A percentile compares a stretch with the other conserved stretches of the same genome.
phyloP scores from a whole-genome alignment of 1,140 invertebrate species.

The Monochamus saltuarius region DNA sequence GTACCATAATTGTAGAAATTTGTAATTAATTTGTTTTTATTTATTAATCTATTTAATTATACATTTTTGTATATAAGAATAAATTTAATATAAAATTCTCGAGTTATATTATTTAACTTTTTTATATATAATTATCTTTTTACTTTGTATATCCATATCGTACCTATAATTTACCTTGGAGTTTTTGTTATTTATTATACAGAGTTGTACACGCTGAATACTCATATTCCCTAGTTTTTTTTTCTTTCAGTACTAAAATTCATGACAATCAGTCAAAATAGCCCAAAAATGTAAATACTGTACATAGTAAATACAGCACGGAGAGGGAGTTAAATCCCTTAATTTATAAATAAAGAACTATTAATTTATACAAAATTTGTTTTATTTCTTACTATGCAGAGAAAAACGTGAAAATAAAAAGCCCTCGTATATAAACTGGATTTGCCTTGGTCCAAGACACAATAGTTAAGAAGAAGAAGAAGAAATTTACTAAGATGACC shows the following conservation, averaged over 20 bases:
- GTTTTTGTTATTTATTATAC: background rate
- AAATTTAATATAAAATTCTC: constrained; percentile 31
- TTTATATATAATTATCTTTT: constrained; percentile 1
- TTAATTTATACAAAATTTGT: background rate
- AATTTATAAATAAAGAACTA: constrained; percentile 8
- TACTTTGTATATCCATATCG: background rate
- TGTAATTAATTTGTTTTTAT: constrained; percentile 29
- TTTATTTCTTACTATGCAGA: constrained; percentile 14
- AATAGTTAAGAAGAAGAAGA: too few species aligned
- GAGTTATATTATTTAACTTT: constrained; percentile 5
- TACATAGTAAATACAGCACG: constrained; percentile 1
- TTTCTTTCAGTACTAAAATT: background rate
- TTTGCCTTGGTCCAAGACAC: too few species aligned
- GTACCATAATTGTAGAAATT: constrained; percentile 26
- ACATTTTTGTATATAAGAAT: constrained; percentile 34
- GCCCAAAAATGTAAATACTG: constrained; percentile 6
- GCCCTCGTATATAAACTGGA: too few species aligned
- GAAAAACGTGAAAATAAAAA: too few species aligned
- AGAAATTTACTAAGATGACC: too few species aligned
- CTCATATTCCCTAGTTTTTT: constrained; percentile 4
- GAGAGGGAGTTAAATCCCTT: background rate
- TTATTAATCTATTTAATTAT: constrained; percentile 32
- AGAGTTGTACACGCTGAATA: constrained; percentile 7
- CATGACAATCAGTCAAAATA: constrained; percentile 9
- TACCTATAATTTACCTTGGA: background rate